These are phyloP conservation scores for Otis tarda DNA, from an alignment of 2,113 vertebrate genomes.

Conservation along the genomic window DNA sequence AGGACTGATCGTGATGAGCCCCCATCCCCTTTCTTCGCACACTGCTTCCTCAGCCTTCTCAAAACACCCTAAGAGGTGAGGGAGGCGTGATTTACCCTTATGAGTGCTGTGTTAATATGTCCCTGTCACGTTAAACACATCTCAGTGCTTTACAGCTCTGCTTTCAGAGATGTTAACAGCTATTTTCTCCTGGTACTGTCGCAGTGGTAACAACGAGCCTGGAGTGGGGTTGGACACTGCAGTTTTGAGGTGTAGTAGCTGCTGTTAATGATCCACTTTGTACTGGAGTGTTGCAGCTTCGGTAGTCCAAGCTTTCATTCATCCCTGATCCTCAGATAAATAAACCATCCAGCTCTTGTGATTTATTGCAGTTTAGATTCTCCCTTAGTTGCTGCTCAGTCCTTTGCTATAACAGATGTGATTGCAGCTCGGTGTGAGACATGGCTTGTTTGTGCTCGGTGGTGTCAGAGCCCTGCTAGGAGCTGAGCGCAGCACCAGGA, in stretches of 20 bases:
- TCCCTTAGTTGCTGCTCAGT: neutral
- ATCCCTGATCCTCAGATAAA: constrained; percentile 19
- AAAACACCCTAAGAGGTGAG: neutral
- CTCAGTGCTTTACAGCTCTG: neutral
- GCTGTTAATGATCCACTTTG: neutral
- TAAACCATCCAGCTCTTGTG: neutral
- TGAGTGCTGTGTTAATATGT: neutral
- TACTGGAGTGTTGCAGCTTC: neutral
- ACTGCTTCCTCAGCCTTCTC: neutral
- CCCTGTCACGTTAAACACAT: constrained; percentile 7
- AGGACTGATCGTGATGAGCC: neutral
- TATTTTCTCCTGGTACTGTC: neutral
- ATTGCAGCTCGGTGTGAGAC: neutral
- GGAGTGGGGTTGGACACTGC: neutral
- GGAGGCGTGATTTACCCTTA: constrained; percentile 6
- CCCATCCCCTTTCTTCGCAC: neutral
- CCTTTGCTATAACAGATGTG: neutral
- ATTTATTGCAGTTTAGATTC: neutral
- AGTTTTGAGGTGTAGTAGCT: neutral
- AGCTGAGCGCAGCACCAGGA: rapidly evolving
- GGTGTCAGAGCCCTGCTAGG: neutral
- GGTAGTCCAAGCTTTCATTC: neutral
- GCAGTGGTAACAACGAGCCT: neutral
- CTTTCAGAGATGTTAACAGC: constrained; percentile 19
- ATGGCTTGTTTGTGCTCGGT: neutral